phyloP scores from a whole-genome alignment of 2,797 vertebrate species.

The Pangasius sanitwongsei region DNA sequence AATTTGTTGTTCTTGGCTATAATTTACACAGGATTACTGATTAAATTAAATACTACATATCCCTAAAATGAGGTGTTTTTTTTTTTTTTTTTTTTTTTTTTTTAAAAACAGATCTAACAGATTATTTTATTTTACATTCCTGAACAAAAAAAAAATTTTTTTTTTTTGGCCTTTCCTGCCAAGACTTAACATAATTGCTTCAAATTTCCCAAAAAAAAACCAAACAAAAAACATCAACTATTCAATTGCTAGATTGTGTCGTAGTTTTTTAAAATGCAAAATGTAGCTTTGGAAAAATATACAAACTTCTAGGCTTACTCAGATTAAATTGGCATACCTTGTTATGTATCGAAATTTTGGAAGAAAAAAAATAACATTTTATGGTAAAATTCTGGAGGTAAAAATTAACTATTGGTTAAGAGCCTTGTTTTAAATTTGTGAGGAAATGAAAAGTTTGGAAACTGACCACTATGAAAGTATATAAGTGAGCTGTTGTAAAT shows the following conservation, averaged over 20 bases:
- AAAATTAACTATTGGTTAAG: neutral
- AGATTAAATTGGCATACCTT: neutral
- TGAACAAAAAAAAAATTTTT: neutral
- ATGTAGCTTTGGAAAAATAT: neutral
- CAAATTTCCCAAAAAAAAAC: neutral
- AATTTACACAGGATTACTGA: neutral
- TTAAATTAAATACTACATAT: neutral
- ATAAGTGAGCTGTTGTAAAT: conserved; percentile 1
- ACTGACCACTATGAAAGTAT: neutral
- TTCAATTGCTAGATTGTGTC: neutral
- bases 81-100: no score
- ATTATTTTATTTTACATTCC: neutral
- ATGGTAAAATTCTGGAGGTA: neutral
- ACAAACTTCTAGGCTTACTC: neutral
- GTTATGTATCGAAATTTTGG: neutral
- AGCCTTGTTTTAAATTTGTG: neutral
- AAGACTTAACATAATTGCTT: neutral
- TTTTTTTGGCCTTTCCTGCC: neutral
- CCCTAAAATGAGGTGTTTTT: neutral
- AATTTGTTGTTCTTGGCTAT: neutral
- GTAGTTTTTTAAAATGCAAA: neutral
- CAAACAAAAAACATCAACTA: neutral
- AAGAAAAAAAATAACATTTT: neutral
- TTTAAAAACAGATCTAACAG: neutral
- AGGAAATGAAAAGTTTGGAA: conserved; percentile 11